phyloP scores from a whole-genome alignment of 2,113 vertebrate genomes.

The Megaceryle maxima region DNA sequence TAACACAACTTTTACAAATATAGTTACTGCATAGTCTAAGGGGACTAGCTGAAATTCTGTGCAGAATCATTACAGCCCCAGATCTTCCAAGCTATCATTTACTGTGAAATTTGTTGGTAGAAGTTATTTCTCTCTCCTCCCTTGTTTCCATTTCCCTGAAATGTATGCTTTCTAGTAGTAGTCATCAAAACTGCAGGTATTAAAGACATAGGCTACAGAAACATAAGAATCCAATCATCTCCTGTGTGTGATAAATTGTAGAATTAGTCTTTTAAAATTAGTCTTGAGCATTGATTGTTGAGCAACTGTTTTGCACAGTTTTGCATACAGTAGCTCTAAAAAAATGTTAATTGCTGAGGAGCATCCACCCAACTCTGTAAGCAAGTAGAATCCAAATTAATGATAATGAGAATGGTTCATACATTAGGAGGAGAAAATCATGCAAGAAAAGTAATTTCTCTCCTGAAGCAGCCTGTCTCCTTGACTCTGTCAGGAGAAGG shows the following conservation, averaged over 20 bases:
- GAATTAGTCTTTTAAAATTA: neutral
- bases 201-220: neutral
- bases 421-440: neutral
- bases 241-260: neutral
- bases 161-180: neutral
- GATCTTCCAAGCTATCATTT: neutral
- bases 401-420: neutral
- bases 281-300: neutral
- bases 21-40: neutral
- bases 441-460: neutral
- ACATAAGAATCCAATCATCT: neutral
- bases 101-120: neutral
- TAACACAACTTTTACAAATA: neutral
- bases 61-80: neutral
- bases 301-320: neutral
- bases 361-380: slow-evolving; percentile 21
- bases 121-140: neutral
- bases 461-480: slow-evolving; percentile 33
- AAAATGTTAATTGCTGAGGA: neutral
- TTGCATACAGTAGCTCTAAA: neutral
- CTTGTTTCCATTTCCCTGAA: neutral
- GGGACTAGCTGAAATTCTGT: neutral
- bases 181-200: neutral
- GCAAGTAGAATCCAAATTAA: slow-evolving; percentile 19
- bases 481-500: slow-evolving; percentile 34